A percentile compares a stretch with the other conserved stretches of the same genome.
phyloP scores from a whole-genome alignment of 2,797 vertebrate genomes.

The Ceryle rudis region DNA sequence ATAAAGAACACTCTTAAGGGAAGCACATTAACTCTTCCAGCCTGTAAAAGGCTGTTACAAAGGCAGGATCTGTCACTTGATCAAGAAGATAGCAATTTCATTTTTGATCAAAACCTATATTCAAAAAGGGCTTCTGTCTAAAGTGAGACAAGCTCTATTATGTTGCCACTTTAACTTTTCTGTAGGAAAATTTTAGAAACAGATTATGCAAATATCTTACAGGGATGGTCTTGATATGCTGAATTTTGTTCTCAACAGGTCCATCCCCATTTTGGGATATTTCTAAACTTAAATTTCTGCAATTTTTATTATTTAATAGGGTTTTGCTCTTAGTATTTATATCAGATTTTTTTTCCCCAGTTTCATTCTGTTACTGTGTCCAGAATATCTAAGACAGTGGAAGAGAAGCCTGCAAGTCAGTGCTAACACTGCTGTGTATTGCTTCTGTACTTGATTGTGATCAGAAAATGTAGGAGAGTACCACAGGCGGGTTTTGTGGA shows the following conservation, averaged over 20 bases:
- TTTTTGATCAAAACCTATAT: not conserved
- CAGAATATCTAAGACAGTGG: not conserved
- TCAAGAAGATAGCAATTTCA: not conserved
- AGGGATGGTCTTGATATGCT: not conserved
- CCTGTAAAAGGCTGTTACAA: not conserved
- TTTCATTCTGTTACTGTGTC: not conserved
- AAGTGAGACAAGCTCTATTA: not conserved
- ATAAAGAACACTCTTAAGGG: not conserved
- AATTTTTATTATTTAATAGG: not conserved
- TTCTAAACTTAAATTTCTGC: not conserved
- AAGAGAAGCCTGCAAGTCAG: not conserved
- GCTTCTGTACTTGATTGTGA: not conserved
- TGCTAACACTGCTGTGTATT: not conserved
- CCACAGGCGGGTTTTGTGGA: not conserved
- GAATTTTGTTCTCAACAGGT: not conserved
- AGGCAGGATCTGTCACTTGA: not conserved
- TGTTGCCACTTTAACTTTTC: not conserved
- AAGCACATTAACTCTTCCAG: not conserved
- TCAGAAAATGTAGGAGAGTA: not conserved
- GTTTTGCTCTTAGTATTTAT: not conserved
- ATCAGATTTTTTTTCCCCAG: not conserved
- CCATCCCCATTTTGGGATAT: not conserved
- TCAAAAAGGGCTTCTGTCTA: not conserved
- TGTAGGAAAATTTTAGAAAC: not conserved
- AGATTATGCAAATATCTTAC: not conserved